These are phyloP conservation scores for human DNA, from an alignment of 2,113 vertebrate species.

Conservation along the genomic window GRCh38 chr1:118648001-118648500, in stretches of 20 bases:
- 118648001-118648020: too few relatives aligned
- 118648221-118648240: too few relatives aligned
- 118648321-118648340: not conserved
- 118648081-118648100: too few relatives aligned
- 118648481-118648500: not conserved
- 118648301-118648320: not conserved
- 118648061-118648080: too few relatives aligned
- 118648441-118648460: not conserved
- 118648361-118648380: not conserved
- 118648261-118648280: not conserved
- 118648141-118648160: too few relatives aligned
- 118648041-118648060: too few relatives aligned
- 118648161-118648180: rapidly evolving
- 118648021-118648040: too few relatives aligned
- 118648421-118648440: not conserved
- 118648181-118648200: too few relatives aligned
- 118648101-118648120: too few relatives aligned
- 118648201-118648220: too few relatives aligned
- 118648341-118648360: not conserved
- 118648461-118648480: not conserved
- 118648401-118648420: not conserved
- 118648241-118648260: too few relatives aligned
- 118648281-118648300: not conserved
- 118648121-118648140: too few relatives aligned
- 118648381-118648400: not conserved